These are phyloP conservation scores for Theristus sp. DNA, from an alignment of 2,888 invertebrate genomes.

Conservation along the genomic window DNA sequence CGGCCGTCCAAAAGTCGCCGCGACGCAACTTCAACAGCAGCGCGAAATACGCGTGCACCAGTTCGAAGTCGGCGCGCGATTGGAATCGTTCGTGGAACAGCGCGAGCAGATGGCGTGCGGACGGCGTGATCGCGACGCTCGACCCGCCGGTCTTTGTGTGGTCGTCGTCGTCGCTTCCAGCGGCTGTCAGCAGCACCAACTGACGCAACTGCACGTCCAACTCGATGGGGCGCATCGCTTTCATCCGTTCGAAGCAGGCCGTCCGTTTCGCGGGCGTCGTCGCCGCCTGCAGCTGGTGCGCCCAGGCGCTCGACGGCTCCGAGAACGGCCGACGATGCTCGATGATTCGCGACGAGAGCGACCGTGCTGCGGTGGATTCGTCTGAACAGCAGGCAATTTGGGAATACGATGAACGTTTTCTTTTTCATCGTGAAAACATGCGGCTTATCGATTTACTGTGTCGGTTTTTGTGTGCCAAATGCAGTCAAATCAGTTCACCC, in stretches of 20 bases:
- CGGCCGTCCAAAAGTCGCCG: not conserved
- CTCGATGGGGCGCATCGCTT: not conserved
- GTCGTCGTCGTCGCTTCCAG: not conserved
- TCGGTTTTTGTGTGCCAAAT: no score
- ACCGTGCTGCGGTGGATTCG: slow-evolving; percentile 28
- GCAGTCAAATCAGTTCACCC: no score
- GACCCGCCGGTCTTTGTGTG: not conserved
- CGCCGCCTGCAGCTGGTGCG: not conserved
- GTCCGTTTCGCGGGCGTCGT: not conserved
- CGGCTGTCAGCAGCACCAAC: not conserved
- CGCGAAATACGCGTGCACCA: slow-evolving; percentile 69
- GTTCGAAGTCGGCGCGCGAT: slow-evolving; percentile 59
- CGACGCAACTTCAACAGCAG: slow-evolving; percentile 54
- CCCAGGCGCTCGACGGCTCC: not conserved
- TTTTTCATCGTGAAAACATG: no score
- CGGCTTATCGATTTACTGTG: no score
- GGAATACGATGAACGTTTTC: no score
- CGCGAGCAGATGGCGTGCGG: slow-evolving; percentile 45
- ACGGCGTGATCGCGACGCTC: not conserved
- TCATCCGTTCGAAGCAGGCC: not conserved
- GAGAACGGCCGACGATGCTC: not conserved
- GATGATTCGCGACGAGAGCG: not conserved
- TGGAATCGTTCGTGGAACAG: slow-evolving; percentile 52
- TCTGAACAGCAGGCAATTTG: no score
- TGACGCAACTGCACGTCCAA: not conserved